These are phyloP conservation scores for Cheiracanthium punctorium DNA, from an alignment of 2,888 invertebrate genomes.

Conservation along the genomic window DNA sequence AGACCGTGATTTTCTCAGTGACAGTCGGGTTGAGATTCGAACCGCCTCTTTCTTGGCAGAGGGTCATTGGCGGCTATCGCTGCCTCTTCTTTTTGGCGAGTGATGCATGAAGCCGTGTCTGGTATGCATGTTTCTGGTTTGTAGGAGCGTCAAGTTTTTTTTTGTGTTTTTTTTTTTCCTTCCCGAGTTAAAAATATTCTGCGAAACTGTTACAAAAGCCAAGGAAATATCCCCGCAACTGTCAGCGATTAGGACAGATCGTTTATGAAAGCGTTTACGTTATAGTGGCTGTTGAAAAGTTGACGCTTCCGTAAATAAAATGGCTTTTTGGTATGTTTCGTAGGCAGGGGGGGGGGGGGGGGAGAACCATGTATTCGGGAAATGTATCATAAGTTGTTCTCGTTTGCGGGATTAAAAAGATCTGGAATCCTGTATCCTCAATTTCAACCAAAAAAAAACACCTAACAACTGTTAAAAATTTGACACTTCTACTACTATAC, in stretches of 20 bases:
- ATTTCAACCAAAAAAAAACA: too few species aligned
- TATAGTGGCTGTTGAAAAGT: too few species aligned
- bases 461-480: too few species aligned
- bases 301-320: constrained; percentile 18
- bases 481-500: too few species aligned
- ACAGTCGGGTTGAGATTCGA: not conserved
- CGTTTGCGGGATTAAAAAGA: too few species aligned
- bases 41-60: not conserved
- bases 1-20: constrained; percentile 13
- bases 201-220: not conserved
- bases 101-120: constrained; percentile 7
- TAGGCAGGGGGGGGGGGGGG: too few species aligned
- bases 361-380: too few species aligned
- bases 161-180: too few species aligned
- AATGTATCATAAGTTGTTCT: too few species aligned
- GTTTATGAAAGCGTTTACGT: not conserved
- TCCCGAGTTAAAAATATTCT: not conserved
- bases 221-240: not conserved
- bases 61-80: constrained; percentile 7
- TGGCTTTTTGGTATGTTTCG: too few species aligned
- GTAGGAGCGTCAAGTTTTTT: not conserved
- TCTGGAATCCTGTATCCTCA: too few species aligned
- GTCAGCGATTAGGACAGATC: not conserved
- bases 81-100: constrained; percentile 20
- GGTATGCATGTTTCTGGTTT: not conserved